These are phyloP conservation scores for Stenoptilia bipunctidactyla DNA, from an alignment of 2,888 invertebrate species.

Conservation along the genomic window DNA sequence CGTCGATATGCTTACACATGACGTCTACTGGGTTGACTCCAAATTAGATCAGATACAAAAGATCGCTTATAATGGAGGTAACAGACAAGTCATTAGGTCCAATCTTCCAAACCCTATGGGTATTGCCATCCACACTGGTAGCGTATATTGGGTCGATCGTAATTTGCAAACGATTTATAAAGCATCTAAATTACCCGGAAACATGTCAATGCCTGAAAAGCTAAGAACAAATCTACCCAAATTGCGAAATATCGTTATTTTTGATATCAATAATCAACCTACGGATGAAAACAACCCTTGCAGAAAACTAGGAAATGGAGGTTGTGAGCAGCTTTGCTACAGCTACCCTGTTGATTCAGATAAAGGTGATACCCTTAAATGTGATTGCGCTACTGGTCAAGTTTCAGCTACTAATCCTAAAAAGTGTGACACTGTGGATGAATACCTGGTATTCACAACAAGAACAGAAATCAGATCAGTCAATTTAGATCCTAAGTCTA, in stretches of 20 bases:
- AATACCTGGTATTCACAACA: conserved; percentile 94
- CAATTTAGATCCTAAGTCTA: conserved; percentile 86
- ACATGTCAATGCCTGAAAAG: conserved; percentile 76
- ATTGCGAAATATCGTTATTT: conserved; percentile 91
- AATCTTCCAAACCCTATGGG: conserved; percentile 96
- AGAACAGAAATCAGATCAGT: conserved; percentile 93
- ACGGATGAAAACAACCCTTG: conserved; percentile 86
- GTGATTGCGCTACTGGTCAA: conserved; percentile 94
- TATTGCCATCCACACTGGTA: conserved; percentile 85
- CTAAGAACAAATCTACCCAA: conserved; percentile 88
- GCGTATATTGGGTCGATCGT: conserved; percentile 95
- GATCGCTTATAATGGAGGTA: conserved; percentile 86
- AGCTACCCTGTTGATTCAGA: conserved; percentile 81
- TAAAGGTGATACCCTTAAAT: conserved; percentile 74
- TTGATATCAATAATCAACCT: conserved; percentile 90
- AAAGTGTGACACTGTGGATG: conserved; percentile 86
- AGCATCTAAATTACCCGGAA: conserved; percentile 82
- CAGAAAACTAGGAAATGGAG: conserved; percentile 79
- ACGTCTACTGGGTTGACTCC: conserved; percentile 98
- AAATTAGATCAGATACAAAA: conserved; percentile 94
- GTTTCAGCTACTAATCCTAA: conserved; percentile 74
- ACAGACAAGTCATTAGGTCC: conserved; percentile 84
- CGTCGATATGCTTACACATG: conserved; percentile 93
- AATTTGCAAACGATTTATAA: conserved; percentile 88
- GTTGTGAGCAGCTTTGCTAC: conserved; percentile 96